Base-by-base conservation (phyloP, 2,888 invertebrate species). In the Zaprionus lineosus region DNA sequence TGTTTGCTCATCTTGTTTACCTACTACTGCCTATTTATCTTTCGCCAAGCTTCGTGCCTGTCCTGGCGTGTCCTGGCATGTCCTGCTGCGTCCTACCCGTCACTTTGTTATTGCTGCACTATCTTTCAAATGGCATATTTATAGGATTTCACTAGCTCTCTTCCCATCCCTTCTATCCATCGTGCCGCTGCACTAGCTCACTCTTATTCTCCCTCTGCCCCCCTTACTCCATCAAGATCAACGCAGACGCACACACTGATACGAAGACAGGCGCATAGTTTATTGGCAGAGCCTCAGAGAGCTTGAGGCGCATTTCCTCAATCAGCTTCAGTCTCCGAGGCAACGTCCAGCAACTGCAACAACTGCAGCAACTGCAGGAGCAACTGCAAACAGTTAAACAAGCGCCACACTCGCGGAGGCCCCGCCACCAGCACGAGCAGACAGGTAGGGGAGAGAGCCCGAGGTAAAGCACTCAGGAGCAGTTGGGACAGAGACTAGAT, bases 71-170 rank as follows among this genome's bases (percentile, higher is more conserved):
- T 21, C 18, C 39, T n/a, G 33, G 3, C 33, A n/a, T 43, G 36
- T 33, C 16, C 48, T 47, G 39, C 41, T 33, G 18, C 36, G 41
- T 44, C 53, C 64, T n/a, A 16, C 57, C 57, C 66, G 26, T 58
- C 81, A 73, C 65, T 78, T 72, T 84, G 74, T 72, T 84, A 78
- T 82, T 82, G 83, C 76, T 73, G 76, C 79, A 84, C 82, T 86
- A 86, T 86, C 85, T 82, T 78, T 84, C 86, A 84, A 84, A 86
- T 86, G 86, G 72, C 86, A 84, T 86, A 84, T 84, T 84, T 84
- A 84, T 84, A 86, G 82, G 83, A 86, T 84, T 84, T 84, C 58
- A 50, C 67, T 28, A 16, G 29, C 73, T 40, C 11, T 9, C 21
- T 39, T n/a, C n/a, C n/a, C n/a, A n/a, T n/a, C n/a, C n/a, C n/a